Evolutionary conservation across 1,140 invertebrate genomes (phyloP), one percentile per base, ranked within the genome.

Genomic region (Thaumetopoea pityocampa): DNA sequence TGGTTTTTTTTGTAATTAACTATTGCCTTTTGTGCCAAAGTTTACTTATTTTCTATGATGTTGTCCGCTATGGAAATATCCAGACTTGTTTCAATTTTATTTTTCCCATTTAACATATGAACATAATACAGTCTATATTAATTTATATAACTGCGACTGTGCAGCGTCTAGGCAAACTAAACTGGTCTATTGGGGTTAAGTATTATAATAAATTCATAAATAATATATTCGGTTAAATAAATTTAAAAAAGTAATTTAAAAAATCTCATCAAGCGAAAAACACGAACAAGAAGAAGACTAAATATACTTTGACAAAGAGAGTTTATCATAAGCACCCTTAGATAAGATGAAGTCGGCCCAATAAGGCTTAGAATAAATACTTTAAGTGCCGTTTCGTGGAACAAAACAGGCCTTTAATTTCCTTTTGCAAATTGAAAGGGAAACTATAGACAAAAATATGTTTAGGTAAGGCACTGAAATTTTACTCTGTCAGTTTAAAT

Each of bases 351-450:
- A 50, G 54, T 45, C 26, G 32, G 36, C 51, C 55, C 56, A 60
- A 60, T 60, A 55, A 54, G 51, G 56, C 56, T 60, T 51, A 60
- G 33, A 51, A 55, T 51, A 60, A 60, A 60, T 55, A 55, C 48
- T 32, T 55, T 55, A 55, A 60, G 51, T 60, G 51, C 41, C 38
- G 24, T 41, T 23, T 47, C 40, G 48, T 22, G 46, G 46, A 55
- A 55, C 44, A 55, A n/a, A 60, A 48, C 51, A 51, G 40, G 32
- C 47, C 42, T 37, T 49, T 59, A 42, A 55, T 51, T 60, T 60
- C 51, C 51, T 43, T 45, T 35, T 41, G 26, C 40, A 55, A 60
- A 59, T 51, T 55, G 56, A 55, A 60, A 59, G n/a, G n/a, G n/a
- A 52, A 53, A 46, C 23, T 28, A 38, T 37, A 47, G 26, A 35